Evolutionary conservation across 2,797 vertebrate species (phyloP).

Genomic region (Clarias platycephalus): DNA sequence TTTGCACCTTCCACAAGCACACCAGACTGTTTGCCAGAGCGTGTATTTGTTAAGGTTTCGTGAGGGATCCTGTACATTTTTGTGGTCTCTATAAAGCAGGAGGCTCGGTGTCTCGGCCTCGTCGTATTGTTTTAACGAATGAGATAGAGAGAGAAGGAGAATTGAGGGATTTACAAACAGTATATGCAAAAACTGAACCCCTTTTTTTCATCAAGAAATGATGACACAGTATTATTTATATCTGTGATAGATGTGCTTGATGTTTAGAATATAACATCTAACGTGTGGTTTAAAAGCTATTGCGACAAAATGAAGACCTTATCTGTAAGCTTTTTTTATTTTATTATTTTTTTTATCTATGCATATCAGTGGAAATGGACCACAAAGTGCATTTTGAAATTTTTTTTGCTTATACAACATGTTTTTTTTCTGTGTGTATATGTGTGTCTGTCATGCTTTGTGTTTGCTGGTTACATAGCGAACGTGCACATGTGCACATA

Average conservation of each 20-base stretch:
- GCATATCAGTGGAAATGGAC: slow-evolving; percentile 73
- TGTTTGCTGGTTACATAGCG: slow-evolving; percentile 37
- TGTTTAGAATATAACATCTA: slow-evolving; percentile 55
- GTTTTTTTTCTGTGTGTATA: slow-evolving; percentile 30
- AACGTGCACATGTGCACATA: slow-evolving; percentile 34
- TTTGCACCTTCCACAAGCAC: slow-evolving; percentile 26
- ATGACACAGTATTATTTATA: slow-evolving; percentile 48
- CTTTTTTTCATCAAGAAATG: slow-evolving; percentile 66
- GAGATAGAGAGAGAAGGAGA: too few relatives aligned
- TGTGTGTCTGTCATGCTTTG: slow-evolving; percentile 48
- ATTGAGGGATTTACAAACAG: slow-evolving; percentile 14
- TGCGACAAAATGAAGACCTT: slow-evolving; percentile 58
- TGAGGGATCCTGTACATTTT: slow-evolving; percentile 3
- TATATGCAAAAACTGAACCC: slow-evolving; percentile 47
- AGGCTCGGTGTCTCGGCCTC: not conserved
- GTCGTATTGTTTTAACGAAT: not conserved
- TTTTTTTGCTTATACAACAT: slow-evolving; percentile 65
- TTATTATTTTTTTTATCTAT: slow-evolving; percentile 65
- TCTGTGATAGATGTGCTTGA: slow-evolving; percentile 46
- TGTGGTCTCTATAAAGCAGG: slow-evolving; percentile 11
- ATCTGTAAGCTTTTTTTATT: slow-evolving; percentile 54
- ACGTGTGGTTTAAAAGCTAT: slow-evolving; percentile 64
- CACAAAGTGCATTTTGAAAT: slow-evolving; percentile 48
- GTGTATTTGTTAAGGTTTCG: slow-evolving; percentile 1
- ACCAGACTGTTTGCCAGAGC: not conserved